These are phyloP conservation scores for Augochlora pura DNA, from an alignment of 1,140 invertebrate species.

Conservation along the genomic window DNA sequence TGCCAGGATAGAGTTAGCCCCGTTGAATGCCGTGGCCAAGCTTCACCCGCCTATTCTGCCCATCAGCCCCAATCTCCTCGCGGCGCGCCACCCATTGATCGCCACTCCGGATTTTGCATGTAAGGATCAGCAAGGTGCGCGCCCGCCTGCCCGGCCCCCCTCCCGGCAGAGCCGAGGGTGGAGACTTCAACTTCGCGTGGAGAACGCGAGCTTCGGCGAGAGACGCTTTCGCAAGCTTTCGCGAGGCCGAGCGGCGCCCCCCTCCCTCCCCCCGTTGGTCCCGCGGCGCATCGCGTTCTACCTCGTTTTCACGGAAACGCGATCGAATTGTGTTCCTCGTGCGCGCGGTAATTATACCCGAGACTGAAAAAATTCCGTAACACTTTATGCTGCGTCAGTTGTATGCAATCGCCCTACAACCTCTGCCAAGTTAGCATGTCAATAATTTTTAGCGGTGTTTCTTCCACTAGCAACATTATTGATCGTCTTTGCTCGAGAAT, in stretches of 20 bases:
- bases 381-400: no score
- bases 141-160: neutral
- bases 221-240: no score
- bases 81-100: slow-evolving; percentile 60
- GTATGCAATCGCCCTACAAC: no score
- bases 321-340: neutral
- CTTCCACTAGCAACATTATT: no score
- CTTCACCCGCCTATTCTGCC: slow-evolving; percentile 53
- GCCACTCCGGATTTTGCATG: slow-evolving; percentile 55
- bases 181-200: slow-evolving; percentile 16
- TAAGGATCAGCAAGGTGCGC: slow-evolving; percentile 46
- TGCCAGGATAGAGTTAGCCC: slow-evolving; percentile 68
- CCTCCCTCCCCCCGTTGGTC: no score
- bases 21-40: slow-evolving; percentile 66
- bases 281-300: neutral
- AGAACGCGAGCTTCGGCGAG: neutral
- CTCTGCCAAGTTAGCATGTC: no score
- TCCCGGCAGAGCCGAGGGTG: neutral
- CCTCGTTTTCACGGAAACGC: neutral
- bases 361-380: no score
- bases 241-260: neutral
- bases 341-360: no score
- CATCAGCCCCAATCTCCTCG: slow-evolving; percentile 35
- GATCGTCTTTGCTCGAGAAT: no score
- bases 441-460: no score